Percentiles rank a stretch among this genome's conserved stretches.
Evolutionary conservation across 2,113 vertebrate species (phyloP).

Genomic region (Ciconia maguari): DNA sequence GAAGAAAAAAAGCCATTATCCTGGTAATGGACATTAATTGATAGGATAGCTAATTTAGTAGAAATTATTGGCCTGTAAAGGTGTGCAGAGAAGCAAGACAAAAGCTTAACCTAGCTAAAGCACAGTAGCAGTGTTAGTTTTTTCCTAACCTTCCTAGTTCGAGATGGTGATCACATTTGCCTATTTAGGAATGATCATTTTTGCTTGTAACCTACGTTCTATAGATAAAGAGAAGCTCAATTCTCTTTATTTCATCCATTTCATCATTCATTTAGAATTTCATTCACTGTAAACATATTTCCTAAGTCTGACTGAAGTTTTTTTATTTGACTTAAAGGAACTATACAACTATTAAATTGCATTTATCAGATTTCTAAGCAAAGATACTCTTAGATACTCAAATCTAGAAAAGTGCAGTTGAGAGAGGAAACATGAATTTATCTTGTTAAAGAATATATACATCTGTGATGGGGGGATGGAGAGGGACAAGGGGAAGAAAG

Average conservation of each 20-base stretch:
- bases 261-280: not conserved
- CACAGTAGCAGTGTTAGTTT: not conserved
- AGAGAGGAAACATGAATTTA: not conserved
- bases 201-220: not conserved
- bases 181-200: not conserved
- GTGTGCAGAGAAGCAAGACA: not conserved
- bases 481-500: not conserved
- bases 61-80: slow-evolving; percentile 6
- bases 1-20: not conserved
- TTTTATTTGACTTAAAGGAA: not conserved
- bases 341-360: not conserved
- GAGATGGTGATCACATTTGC: not conserved
- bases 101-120: not conserved
- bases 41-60: not conserved
- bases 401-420: not conserved
- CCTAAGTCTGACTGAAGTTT: not conserved
- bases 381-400: not conserved
- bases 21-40: slow-evolving; percentile 13
- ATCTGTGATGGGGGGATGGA: not conserved
- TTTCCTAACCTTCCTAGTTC: not conserved
- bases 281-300: not conserved
- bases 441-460: not conserved
- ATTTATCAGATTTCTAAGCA: not conserved
- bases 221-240: not conserved
- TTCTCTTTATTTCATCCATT: not conserved